phyloP scores from a whole-genome alignment of 2,888 invertebrate species.

The Lamellibrachia satsuma region DNA sequence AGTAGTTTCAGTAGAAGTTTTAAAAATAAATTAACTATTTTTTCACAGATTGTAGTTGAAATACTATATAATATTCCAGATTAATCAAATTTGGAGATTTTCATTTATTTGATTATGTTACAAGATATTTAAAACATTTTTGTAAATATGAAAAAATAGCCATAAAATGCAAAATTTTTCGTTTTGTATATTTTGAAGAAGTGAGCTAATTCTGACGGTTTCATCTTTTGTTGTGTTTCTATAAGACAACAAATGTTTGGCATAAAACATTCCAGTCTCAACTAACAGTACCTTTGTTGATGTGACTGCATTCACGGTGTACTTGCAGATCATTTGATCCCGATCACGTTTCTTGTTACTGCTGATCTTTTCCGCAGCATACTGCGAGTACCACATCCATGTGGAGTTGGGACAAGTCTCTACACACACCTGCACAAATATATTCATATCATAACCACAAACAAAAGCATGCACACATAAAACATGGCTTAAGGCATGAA shows the following conservation, averaged over 20 bases:
- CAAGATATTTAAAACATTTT: no score
- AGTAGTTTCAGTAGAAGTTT: no score
- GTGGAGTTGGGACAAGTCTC: slow-evolving; percentile 40
- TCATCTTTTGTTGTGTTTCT: not conserved
- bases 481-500: not conserved
- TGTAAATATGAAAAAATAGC: no score
- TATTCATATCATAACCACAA: not conserved
- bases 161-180: no score
- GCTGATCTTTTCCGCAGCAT: not conserved
- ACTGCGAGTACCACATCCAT: slow-evolving; percentile 34
- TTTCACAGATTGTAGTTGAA: no score
- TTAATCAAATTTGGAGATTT: no score
- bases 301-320: slow-evolving; percentile 20
- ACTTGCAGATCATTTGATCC: slow-evolving; percentile 30
- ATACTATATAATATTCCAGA: no score
- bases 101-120: no score
- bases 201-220: no score
- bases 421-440: slow-evolving; percentile 43
- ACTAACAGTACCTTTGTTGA: slow-evolving; percentile 25
- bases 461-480: not conserved
- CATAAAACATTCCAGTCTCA: not conserved
- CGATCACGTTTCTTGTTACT: not conserved
- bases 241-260: not conserved
- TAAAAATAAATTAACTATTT: no score
- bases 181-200: no score